Evolutionary conservation across 2,888 invertebrate species (phyloP), one percentile per base, ranked within the genome.

Genomic region (Lycaena phlaeas): DNA sequence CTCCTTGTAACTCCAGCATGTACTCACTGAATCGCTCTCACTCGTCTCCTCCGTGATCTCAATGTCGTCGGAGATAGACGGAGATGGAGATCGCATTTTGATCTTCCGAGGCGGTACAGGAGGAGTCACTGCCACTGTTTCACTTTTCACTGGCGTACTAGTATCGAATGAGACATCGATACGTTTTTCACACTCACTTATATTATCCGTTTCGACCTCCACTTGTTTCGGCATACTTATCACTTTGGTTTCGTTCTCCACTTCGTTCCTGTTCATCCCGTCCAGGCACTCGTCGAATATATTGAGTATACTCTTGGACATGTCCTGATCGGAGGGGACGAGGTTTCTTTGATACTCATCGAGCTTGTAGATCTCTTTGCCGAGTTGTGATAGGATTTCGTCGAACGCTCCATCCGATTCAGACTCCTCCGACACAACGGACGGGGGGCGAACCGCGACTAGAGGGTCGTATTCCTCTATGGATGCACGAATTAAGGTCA

Each of bases 1-100:
- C 46, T 77, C 82, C 51, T 79, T 75, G 60, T 84, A 84, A 42
- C 81, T 82, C 84, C 84, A 84, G 43, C 79, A 76, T 18, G 81
- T 81, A 59, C 79, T 84, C 40, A 65, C 77, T 0, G 81, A 79
- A 46, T 81, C 82, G 46, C 71, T 77, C 27, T 74, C 75, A 0
- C 75, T 65, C 10, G 66, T 62, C 10, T 64, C 55, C n/a, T 57
- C 53, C 4, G 56, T 54, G 1, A 61, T 43, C 18, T 65, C 66
- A 42, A 69, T 50, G 41, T 61, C 64, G 27, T 68, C 68, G 54
- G 64, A 68, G 17, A 50, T 46, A 2, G 68, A 64, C 2, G 67
- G 60, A 2, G 71, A 66, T 1, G 61, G 58, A 0, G 64, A 57
- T 59, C 67, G 71, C 47, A 71, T 56, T 47, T 68, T 67, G 29